These are phyloP conservation scores for Poecilia wingei DNA, from an alignment of 2,797 vertebrate genomes.

Conservation along the genomic window DNA sequence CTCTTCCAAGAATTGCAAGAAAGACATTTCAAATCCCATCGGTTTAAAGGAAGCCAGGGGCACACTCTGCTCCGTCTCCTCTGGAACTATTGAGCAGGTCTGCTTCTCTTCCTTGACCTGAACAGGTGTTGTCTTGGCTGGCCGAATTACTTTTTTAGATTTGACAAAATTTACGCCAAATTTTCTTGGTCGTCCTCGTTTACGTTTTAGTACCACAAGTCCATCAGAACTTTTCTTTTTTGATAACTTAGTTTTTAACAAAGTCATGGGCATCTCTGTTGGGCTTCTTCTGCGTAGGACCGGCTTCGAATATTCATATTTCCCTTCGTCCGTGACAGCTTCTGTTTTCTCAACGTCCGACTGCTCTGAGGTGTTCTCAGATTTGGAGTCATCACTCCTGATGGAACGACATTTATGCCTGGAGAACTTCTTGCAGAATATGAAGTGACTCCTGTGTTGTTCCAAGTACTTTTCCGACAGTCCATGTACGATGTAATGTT, in stretches of 20 bases:
- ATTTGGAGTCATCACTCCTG: conserved; percentile 78
- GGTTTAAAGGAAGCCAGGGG: conserved; percentile 93
- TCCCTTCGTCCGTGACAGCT: conserved; percentile 34
- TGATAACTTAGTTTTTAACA: conserved; percentile 72
- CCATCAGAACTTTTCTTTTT: conserved; percentile 68
- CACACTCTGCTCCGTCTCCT: conserved; percentile 76
- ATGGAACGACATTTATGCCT: conserved; percentile 77
- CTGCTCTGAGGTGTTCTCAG: conserved; percentile 75
- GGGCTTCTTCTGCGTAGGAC: conserved; percentile 69
- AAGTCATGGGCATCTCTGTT: conserved; percentile 38
- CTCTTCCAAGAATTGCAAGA: conserved; percentile 96
- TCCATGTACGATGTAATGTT: conserved; percentile 95
- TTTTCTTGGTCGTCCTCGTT: conserved; percentile 81
- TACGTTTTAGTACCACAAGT: conserved; percentile 75
- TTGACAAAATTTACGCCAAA: conserved; percentile 43
- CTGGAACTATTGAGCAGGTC: conserved; percentile 78
- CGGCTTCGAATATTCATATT: conserved; percentile 70
- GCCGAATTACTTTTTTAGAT: conserved; percentile 61
- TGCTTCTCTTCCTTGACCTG: conserved; percentile 76
- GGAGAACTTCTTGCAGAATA: conserved; percentile 89
- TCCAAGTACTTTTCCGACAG: conserved; percentile 92
- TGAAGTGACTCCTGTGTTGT: conserved; percentile 90
- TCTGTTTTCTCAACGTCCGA: conserved; percentile 71
- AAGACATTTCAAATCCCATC: conserved; percentile 97
- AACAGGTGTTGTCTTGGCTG: conserved; percentile 50